Evolutionary conservation across 2,113 vertebrate species (phyloP), one percentile per base, ranked within the genome.

Genomic region (Mastomys coucha): DNA sequence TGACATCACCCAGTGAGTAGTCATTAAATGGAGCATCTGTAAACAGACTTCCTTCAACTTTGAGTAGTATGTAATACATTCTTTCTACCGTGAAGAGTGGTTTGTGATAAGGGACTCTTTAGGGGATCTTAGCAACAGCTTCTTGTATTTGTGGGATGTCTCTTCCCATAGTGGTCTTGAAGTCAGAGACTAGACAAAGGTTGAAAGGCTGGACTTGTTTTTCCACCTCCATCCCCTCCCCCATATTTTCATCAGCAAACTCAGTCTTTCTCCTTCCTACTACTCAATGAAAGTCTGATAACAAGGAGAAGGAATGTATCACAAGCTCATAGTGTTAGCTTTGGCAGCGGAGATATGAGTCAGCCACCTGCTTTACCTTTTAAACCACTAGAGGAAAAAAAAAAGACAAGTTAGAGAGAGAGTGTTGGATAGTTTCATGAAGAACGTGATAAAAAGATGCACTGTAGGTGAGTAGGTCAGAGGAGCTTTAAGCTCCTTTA

Each of bases 231-330:
- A 82, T 9, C 10, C 69, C 26, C 36, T 22, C 8, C 14, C 39
- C 31, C 39, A 2, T 86, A 81, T 67, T 7, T 20, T 96, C 42
- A 88, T 88, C 24, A 76, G 39, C 33, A 94, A 76, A 95, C 65
- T 80, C 20, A 65, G 14, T 91, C 36, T 96, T 60, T 84, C 77
- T 8, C 45, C 67, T 4, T 88, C 11, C 91, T 88, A 8, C 51
- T 26, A 53, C 49, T 87, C 67, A 84, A 3, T 70, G 8, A 78
- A 87, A 31, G 78, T 76, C 2, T 67, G 69, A 36, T 93, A 78
- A 85, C 89, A 89, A 88, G 51, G 20, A 95, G n/a, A 92, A 92
- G 36, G 58, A 72, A 85, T 77, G 33, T 58, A 39, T 81, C 51
- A 49, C 76, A 60, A 76, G 91, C 51, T 89, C 16, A 39, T 85